Evolutionary conservation across 2,113 vertebrate genomes (phyloP).

Genomic region (Corydoras sp.): DNA sequence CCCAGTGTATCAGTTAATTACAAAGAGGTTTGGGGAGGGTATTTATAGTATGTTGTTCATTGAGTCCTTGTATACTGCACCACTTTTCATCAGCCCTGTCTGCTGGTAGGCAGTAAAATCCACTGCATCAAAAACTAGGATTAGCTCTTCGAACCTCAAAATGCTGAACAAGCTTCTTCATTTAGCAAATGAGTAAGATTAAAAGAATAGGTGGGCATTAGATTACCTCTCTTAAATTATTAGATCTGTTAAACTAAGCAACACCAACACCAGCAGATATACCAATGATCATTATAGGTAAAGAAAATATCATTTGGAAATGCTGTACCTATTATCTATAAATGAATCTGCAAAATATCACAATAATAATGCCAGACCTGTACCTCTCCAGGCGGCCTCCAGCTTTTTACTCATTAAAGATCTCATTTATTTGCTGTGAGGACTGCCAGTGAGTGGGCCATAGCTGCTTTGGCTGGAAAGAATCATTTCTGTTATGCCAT

Average conservation of each 20-base stretch:
- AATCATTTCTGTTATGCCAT: too few species aligned
- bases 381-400: too few species aligned
- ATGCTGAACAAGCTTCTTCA: slow-evolving; percentile 40
- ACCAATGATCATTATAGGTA: too few species aligned
- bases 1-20: slow-evolving; percentile 24
- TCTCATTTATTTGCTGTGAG: too few species aligned
- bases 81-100: slow-evolving; percentile 29
- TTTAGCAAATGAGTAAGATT: slow-evolving; percentile 21
- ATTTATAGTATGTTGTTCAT: slow-evolving; percentile 36
- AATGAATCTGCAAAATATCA: too few species aligned
- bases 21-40: slow-evolving; percentile 13
- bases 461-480: too few species aligned
- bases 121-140: slow-evolving; percentile 27
- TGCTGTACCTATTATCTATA: too few species aligned
- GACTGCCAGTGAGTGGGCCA: too few species aligned
- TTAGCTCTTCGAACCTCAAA: slow-evolving; percentile 31
- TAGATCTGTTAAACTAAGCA: slow-evolving; percentile 11
- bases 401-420: too few species aligned
- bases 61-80: slow-evolving; percentile 21
- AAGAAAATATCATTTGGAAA: too few species aligned
- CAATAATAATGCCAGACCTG: too few species aligned
- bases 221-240: slow-evolving; percentile 3
- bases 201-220: not conserved
- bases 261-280: not conserved
- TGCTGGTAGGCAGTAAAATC: slow-evolving; percentile 30